phyloP scores from a whole-genome alignment of 2,113 vertebrate species.

The Taxidea taxus region DNA sequence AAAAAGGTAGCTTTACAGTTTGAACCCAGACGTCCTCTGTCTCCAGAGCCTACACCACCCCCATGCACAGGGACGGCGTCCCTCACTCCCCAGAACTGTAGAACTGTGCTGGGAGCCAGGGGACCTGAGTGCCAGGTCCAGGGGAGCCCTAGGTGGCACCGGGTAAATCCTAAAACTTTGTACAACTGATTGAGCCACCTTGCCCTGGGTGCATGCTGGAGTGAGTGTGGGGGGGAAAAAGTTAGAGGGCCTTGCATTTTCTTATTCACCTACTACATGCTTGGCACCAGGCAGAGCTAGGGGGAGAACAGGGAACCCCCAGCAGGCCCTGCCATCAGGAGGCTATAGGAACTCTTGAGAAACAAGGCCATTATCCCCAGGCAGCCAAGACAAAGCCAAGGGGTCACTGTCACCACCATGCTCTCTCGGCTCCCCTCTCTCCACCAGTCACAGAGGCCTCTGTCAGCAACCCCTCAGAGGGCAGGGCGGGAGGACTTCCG shows the following conservation, averaged over 20 bases:
- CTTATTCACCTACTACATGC: no score
- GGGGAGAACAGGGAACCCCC: not conserved
- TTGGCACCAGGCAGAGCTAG: not conserved
- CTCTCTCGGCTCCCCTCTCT: fast-evolving
- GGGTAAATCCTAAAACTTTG: no score
- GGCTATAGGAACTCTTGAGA: not conserved
- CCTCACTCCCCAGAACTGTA: not conserved
- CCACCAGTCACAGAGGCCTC: not conserved
- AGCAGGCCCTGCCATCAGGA: not conserved
- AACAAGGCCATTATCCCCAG: not conserved
- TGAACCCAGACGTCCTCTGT: not conserved
- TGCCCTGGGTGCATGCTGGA: fast-evolving
- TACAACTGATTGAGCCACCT: not conserved
- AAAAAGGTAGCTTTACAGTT: not conserved
- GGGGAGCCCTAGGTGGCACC: no score
- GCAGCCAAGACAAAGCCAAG: not conserved
- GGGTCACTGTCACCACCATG: fast-evolving
- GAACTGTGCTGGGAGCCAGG: fast-evolving
- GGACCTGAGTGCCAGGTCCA: not conserved
- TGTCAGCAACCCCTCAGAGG: not conserved
- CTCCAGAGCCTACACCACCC: not conserved
- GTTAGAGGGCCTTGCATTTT: not conserved
- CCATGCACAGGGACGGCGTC: fast-evolving
- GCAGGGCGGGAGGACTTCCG: fast-evolving
- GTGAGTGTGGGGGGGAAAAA: fast-evolving